These are phyloP conservation scores for Polypterus senegalus DNA, from an alignment of 2,113 vertebrate genomes.

Conservation along the genomic window DNA sequence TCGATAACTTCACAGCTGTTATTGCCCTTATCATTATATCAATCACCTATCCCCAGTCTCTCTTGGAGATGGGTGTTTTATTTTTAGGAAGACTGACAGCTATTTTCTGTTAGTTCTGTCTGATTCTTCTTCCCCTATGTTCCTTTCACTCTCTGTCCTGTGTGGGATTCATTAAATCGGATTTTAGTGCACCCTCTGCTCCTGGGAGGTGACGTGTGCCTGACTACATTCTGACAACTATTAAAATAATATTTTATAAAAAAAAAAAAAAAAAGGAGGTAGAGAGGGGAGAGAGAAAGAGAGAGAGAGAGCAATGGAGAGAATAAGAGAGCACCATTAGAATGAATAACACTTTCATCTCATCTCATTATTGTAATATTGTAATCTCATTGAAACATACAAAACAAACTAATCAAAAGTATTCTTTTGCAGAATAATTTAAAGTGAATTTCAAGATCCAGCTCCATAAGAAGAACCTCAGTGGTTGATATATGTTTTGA, in stretches of 20 bases:
- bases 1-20: background rate
- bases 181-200: background rate
- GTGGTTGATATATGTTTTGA: no score
- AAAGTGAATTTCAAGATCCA: no score
- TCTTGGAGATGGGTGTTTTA: background rate
- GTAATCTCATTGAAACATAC: no score
- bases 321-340: background rate
- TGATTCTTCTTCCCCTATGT: background rate
- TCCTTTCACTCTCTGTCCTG: background rate
- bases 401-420: no score
- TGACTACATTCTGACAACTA: background rate
- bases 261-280: no score
- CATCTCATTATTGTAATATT: no score
- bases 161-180: constrained; percentile 1
- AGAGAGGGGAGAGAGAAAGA: constrained; percentile 21
- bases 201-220: background rate
- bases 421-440: no score
- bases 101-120: constrained; percentile 6
- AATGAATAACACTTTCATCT: no score
- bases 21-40: constrained; percentile 4
- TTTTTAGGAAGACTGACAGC: constrained; percentile 4
- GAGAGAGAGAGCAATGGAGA: background rate
- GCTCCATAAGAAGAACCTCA: no score
- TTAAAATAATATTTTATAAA: background rate
- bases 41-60: background rate